phyloP scores from a whole-genome alignment of 2,888 invertebrate species.

The Andrena bicolor region DNA sequence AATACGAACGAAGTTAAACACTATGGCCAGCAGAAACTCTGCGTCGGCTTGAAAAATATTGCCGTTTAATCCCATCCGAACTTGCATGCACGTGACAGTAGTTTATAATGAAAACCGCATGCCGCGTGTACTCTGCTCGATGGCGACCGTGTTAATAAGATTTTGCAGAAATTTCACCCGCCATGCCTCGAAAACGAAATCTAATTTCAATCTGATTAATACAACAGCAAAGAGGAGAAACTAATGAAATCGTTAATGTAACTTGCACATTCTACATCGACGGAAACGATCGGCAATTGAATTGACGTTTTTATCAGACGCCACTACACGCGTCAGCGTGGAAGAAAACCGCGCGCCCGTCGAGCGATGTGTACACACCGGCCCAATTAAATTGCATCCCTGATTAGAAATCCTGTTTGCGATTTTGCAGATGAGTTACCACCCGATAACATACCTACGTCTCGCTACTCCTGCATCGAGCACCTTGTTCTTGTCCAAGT shows the following conservation, averaged over 20 bases:
- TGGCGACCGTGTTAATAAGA: constrained; percentile 18
- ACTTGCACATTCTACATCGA: neutral
- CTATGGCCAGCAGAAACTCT: neutral
- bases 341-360: neutral
- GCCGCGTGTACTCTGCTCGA: neutral
- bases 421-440: constrained; percentile 50
- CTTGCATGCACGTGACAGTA: neutral
- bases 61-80: constrained; percentile 28
- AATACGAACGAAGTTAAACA: neutral
- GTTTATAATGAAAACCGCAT: constrained; percentile 8
- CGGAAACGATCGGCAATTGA: no score
- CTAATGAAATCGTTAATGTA: neutral
- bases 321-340: neutral
- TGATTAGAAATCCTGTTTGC: constrained; percentile 45
- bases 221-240: neutral
- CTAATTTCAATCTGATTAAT: neutral
- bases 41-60: constrained; percentile 30
- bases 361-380: neutral
- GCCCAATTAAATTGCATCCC: constrained; percentile 25
- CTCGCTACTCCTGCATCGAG: constrained; percentile 46
- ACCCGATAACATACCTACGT: constrained; percentile 5
- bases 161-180: constrained; percentile 7
- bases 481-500: constrained; percentile 60
- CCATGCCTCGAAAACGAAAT: neutral
- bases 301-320: neutral